These are phyloP conservation scores for Rhinopomastus cyanomelas DNA, from an alignment of 2,113 vertebrate genomes.

Conservation along the genomic window DNA sequence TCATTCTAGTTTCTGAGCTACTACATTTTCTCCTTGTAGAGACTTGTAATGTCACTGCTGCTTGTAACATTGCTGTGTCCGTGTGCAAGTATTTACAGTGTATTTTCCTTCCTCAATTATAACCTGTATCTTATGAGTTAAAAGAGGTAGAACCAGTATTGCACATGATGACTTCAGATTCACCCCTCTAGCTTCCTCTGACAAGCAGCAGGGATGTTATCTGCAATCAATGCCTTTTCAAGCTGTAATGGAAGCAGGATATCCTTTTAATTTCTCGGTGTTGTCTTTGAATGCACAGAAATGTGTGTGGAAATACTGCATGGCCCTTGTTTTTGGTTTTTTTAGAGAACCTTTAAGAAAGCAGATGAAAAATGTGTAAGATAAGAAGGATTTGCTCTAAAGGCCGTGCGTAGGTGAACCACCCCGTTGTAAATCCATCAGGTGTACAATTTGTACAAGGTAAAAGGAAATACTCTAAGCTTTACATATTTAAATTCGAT, in stretches of 20 bases:
- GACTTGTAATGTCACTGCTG: accelerated
- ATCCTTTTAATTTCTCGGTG: background rate
- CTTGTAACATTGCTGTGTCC: background rate
- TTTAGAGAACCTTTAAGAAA: background rate
- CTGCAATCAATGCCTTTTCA: background rate
- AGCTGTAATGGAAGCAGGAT: background rate
- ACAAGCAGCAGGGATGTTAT: background rate
- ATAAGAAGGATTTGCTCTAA: background rate
- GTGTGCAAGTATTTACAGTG: background rate
- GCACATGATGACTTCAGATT: background rate
- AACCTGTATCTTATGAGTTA: background rate
- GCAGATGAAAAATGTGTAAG: background rate
- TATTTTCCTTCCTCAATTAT: background rate
- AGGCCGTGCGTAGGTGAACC: background rate
- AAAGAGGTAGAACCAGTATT: background rate
- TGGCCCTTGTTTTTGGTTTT: no score
- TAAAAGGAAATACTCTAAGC: background rate
- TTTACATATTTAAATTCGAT: background rate
- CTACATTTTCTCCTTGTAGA: background rate
- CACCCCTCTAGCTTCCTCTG: background rate
- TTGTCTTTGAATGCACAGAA: background rate
- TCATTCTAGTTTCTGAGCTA: background rate
- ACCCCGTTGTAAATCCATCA: background rate
- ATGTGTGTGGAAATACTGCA: background rate
- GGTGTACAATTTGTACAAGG: background rate